A percentile compares a stretch with the other conserved stretches of the same genome.
phyloP scores from a whole-genome alignment of 1,140 invertebrate genomes.

The Drosophila teissieri region DNA sequence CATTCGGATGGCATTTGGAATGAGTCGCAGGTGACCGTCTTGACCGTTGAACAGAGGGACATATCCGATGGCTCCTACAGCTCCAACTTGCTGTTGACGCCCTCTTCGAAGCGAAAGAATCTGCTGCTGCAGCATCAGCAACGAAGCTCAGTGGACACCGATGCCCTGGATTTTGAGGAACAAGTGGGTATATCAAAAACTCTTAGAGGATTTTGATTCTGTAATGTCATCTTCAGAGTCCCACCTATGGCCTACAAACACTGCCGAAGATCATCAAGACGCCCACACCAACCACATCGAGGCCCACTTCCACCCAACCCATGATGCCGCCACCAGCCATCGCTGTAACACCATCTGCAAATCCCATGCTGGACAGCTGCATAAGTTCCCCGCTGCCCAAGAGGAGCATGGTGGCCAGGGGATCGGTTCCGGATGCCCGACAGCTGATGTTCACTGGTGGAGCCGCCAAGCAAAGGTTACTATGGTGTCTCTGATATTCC shows the following conservation, averaged over 20 bases:
- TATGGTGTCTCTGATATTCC: neutral
- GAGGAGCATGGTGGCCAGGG: constrained; percentile 48
- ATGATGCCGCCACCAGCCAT: constrained; percentile 49
- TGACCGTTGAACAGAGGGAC: constrained; percentile 87
- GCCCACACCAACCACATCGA: constrained; percentile 55
- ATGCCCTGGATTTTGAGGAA: constrained; percentile 90
- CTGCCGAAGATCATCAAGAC: constrained; percentile 68
- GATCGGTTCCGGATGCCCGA: constrained; percentile 63
- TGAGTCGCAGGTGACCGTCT: constrained; percentile 92
- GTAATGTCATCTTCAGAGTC: constrained; percentile 48
- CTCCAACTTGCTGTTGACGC: constrained; percentile 87
- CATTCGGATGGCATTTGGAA: constrained; percentile 94
- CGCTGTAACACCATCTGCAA: constrained; percentile 62
- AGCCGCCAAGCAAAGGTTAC: constrained; percentile 61
- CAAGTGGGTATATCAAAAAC: constrained; percentile 84
- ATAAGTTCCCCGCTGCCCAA: constrained; percentile 62
- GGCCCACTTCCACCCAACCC: constrained; percentile 36
- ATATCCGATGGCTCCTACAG: constrained; percentile 85
- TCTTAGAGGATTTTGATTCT: neutral
- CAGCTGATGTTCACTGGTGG: constrained; percentile 61
- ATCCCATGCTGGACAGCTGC: constrained; percentile 26
- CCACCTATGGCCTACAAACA: constrained; percentile 74
- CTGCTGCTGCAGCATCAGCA: constrained; percentile 92
- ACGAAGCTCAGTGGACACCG: constrained; percentile 92
- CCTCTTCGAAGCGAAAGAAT: constrained; percentile 90